phyloP scores from a whole-genome alignment of 1,140 invertebrate species.

The Plectrocnemia conspersa region DNA sequence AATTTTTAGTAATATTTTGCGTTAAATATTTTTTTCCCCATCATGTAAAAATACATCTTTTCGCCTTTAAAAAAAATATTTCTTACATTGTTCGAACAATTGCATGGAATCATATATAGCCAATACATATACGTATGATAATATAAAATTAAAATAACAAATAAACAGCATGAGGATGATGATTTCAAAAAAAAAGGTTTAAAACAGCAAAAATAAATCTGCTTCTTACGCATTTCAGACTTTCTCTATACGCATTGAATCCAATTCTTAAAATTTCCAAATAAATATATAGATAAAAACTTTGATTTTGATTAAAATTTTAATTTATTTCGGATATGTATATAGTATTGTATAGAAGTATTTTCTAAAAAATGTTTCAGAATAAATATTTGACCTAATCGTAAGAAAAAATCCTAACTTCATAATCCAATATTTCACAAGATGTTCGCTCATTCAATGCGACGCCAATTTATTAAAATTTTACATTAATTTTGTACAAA shows the following conservation, averaged over 20 bases:
- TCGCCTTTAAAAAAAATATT: not conserved
- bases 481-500: slow-evolving; percentile 26
- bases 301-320: not conserved
- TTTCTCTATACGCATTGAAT: not conserved
- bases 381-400: no score
- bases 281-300: not conserved
- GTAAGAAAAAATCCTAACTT: no score
- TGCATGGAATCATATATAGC: slow-evolving; percentile 9
- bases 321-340: not conserved
- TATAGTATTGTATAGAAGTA: no score
- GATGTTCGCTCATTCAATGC: no score
- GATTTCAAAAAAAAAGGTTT: not conserved
- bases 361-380: no score
- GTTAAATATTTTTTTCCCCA: not conserved
- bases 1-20: not conserved
- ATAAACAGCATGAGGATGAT: not conserved
- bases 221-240: not conserved
- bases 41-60: not conserved
- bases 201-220: slow-evolving; percentile 8
- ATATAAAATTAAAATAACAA: not conserved
- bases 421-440: no score
- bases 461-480: no score
- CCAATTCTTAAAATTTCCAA: not conserved
- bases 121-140: not conserved
- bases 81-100: slow-evolving; percentile 1